Evolutionary conservation across 2,888 invertebrate genomes (phyloP).

Genomic region (Drosophila neonasuta): DNA sequence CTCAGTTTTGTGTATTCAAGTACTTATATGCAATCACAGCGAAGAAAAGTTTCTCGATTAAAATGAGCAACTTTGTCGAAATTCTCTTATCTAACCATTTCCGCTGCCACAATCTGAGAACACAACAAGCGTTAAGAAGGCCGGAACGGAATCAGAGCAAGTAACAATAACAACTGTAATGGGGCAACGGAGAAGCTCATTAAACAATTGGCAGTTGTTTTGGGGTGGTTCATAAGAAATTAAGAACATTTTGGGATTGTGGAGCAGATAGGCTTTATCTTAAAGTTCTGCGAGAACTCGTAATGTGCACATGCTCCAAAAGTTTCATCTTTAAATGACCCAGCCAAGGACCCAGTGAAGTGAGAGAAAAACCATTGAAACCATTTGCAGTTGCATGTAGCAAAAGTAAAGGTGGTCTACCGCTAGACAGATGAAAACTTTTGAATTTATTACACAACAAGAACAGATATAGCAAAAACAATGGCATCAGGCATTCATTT

Average conservation of each 20-base stretch:
- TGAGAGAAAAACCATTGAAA: neutral
- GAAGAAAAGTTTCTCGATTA: conserved; percentile 71
- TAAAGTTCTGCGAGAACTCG: conserved; percentile 39
- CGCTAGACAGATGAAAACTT: conserved; percentile 52
- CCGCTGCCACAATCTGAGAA: conserved; percentile 49
- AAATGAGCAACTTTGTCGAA: conserved; percentile 66
- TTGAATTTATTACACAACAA: conserved; percentile 63
- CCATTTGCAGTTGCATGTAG: conserved; percentile 30
- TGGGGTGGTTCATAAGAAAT: conserved; percentile 54
- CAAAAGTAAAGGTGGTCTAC: conserved; percentile 25
- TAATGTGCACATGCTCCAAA: conserved; percentile 45
- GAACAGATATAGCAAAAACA: conserved; percentile 22
- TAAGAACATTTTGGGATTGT: conserved; percentile 48
- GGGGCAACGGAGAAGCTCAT: conserved; percentile 62
- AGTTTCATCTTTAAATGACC: conserved; percentile 53
- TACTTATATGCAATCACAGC: conserved; percentile 53
- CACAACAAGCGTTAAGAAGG: conserved; percentile 21
- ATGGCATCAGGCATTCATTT: conserved; percentile 35
- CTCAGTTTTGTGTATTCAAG: conserved; percentile 29
- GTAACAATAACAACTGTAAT: conserved; percentile 29
- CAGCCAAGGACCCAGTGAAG: conserved; percentile 27
- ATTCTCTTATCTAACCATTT: conserved; percentile 68
- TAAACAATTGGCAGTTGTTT: conserved; percentile 69
- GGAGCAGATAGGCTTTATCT: conserved; percentile 47
- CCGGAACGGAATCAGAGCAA: conserved; percentile 23